phyloP scores from a whole-genome alignment of 1,140 invertebrate species.

The Microplitis mediator region DNA sequence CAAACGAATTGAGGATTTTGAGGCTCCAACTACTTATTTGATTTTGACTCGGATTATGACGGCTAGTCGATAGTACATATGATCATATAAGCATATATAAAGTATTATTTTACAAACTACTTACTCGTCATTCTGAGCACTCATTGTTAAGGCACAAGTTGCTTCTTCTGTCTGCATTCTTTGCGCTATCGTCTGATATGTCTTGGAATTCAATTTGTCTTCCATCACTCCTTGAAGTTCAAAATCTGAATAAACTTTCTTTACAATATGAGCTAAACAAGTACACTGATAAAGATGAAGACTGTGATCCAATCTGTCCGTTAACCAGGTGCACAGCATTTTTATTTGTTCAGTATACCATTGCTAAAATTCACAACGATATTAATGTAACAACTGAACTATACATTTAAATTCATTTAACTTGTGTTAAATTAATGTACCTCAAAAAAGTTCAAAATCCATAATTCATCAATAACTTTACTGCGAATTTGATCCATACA shows the following conservation, averaged over 20 bases:
- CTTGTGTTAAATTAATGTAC: conserved; percentile 55
- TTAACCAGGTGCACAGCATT: conserved; percentile 93
- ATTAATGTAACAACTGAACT: too few relatives aligned
- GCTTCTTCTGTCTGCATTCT: conserved; percentile 97
- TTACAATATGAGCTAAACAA: conserved; percentile 94
- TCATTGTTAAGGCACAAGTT: conserved; percentile 86
- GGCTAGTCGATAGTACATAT: too few relatives aligned
- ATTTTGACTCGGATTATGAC: too few relatives aligned
- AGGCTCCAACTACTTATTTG: too few relatives aligned
- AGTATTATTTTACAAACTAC: conserved; percentile 16
- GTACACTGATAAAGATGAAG: conserved; percentile 97
- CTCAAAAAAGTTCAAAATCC: conserved; percentile 97
- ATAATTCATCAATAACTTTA: conserved; percentile 96
- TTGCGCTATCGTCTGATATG: conserved; percentile 90
- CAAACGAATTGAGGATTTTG: too few relatives aligned
- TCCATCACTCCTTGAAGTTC: conserved; percentile 98
- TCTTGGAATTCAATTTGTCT: conserved; percentile 96
- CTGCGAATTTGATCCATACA: conserved; percentile 97
- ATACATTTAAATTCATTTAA: background rate
- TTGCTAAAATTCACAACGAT: conserved; percentile 64
- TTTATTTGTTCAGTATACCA: conserved; percentile 96
- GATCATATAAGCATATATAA: too few relatives aligned
- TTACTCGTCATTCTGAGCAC: conserved; percentile 72
- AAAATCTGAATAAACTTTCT: conserved; percentile 99
- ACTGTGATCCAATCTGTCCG: conserved; percentile 90